Conservation (phyloP, 2,888 invertebrate genomes). For the Drosophila merina region DNA sequence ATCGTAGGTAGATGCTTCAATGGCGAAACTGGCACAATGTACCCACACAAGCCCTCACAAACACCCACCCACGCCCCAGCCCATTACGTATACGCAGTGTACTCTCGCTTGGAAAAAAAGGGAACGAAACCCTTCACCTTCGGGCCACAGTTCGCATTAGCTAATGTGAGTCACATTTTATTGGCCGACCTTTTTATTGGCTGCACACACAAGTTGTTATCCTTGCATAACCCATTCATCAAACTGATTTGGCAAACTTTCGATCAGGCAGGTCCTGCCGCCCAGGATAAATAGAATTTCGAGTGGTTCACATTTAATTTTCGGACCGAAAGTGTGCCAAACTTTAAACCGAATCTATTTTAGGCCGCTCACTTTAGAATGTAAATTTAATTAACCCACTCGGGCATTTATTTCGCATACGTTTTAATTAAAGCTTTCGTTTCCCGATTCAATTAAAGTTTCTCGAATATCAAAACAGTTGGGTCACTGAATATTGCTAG, state of each 20-base stretch:
- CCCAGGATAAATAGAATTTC: constrained; percentile 20
- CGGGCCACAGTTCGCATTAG: constrained; percentile 54
- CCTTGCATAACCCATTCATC: constrained; percentile 37
- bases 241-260: constrained; percentile 42
- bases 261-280: neutral
- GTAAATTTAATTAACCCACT: constrained; percentile 30
- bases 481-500: constrained; percentile 12
- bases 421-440: constrained; percentile 35
- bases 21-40: constrained; percentile 67
- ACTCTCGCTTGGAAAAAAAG: constrained; percentile 5
- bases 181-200: constrained; percentile 48
- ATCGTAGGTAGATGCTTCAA: constrained; percentile 53
- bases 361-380: constrained; percentile 5
- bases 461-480: constrained; percentile 6
- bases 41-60: constrained; percentile 18
- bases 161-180: constrained; percentile 60
- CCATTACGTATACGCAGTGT: constrained; percentile 66
- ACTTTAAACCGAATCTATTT: constrained; percentile 7
- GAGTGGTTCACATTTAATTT: constrained; percentile 40
- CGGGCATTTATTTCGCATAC: constrained; percentile 13
- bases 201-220: constrained; percentile 41
- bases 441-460: constrained; percentile 28
- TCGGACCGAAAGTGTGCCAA: constrained; percentile 20
- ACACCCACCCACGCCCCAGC: constrained; percentile 9
- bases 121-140: constrained; percentile 24